These are phyloP conservation scores for Sitta europaea DNA, from an alignment of 2,113 vertebrate genomes.

Conservation along the genomic window DNA sequence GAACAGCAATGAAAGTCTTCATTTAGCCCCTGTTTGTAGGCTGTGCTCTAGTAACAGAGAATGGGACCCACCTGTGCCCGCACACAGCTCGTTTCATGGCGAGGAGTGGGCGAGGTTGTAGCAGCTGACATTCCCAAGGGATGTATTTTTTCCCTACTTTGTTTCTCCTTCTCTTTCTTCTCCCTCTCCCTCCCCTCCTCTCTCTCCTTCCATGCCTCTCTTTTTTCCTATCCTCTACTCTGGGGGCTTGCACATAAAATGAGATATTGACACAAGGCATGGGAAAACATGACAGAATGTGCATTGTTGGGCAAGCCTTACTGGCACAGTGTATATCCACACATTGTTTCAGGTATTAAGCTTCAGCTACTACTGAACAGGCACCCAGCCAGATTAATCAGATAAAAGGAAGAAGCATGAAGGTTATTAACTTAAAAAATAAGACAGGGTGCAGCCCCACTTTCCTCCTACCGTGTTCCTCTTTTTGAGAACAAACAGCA, in stretches of 20 bases:
- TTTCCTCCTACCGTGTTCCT: neutral
- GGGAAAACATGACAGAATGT: slow-evolving; percentile 12
- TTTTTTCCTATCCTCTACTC: neutral
- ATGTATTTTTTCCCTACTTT: neutral
- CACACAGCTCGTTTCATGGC: slow-evolving; percentile 37
- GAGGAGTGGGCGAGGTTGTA: slow-evolving; percentile 36
- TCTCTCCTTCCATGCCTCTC: neutral
- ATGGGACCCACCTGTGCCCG: slow-evolving; percentile 76
- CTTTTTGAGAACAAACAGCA: neutral
- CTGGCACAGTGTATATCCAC: neutral
- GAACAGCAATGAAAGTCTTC: slow-evolving; percentile 82
- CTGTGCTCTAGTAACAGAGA: slow-evolving; percentile 64
- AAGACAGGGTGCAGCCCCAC: neutral
- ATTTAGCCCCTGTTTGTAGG: slow-evolving; percentile 68
- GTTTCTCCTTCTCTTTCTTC: neutral
- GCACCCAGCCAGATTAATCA: slow-evolving; percentile 1
- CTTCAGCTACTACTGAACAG: slow-evolving; percentile 14
- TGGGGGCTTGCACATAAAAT: neutral
- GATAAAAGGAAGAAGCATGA: slow-evolving; percentile 3
- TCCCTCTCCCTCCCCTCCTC: neutral
- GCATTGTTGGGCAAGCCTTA: neutral
- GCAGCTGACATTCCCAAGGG: slow-evolving; percentile 42
- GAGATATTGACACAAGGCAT: neutral
- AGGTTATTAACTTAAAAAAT: slow-evolving; percentile 20
- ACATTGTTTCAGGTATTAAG: neutral